Base-by-base conservation (phyloP, 2,113 vertebrate species). In the Mobula birostris region DNA sequence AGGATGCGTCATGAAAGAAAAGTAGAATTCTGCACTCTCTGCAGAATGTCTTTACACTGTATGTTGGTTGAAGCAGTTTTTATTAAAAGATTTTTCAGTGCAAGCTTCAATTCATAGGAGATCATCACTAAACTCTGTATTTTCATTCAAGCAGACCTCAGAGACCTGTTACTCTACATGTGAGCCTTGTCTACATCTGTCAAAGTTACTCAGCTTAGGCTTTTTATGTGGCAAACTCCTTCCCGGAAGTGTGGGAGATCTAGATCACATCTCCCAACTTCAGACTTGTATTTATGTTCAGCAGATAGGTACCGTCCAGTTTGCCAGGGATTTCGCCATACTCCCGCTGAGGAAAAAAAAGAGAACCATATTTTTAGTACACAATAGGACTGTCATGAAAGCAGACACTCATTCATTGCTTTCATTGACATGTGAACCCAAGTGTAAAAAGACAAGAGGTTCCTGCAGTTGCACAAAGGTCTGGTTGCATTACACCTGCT, bases 1-100 rank as follows among this genome's bases (percentile, higher is more conserved):
- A 48, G 48, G 48, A 4, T 48, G 85, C 17, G 61, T 27, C 48
- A 12, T 61, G 83, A 87, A 87, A 61, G 82, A 87, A 61, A 90
- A 61, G 58, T 32, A n/a, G n/a, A 1, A 63, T 66, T 66, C 5
- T 29, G 66, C 6, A 66, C 3, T n/a, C 61, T 17, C 61, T 68
- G 61, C 85, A 68, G 58, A 90, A 90, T 66, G 29, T 32, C 85
- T 24, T 88, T 90, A 66, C 6, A 66, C 29, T 66, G n/a, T 90
- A 90, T 90, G 66, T n/a, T 29, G 85, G 61, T 32, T 66, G 63
- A 88, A 88, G 14, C 58, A 88, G 56, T 85, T 85, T 85, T 27
- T 58, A 24, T 87, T 87, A n/a, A 29, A 24, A 87, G 83, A 61
- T 90, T 90, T 90, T 5, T n/a, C 61, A 32, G 61, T 68, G 29